Conservation (phyloP, 2,888 invertebrate species). For the Scaptomyza tumidula region DNA sequence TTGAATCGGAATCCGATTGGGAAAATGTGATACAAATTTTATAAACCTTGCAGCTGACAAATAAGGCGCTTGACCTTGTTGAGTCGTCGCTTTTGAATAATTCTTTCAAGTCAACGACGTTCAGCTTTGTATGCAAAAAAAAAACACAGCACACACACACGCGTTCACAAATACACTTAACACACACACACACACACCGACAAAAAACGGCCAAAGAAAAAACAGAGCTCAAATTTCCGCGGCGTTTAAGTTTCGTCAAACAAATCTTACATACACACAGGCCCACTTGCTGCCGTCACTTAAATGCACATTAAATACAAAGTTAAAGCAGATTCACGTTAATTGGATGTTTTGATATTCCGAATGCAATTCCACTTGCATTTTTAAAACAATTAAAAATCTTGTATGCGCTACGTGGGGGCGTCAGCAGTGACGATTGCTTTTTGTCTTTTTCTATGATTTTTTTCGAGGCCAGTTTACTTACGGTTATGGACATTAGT, state of each 20-base stretch:
- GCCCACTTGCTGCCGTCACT: slow-evolving; percentile 26
- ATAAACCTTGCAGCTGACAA: slow-evolving; percentile 61
- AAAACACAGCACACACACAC: slow-evolving; percentile 37
- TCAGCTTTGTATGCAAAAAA: slow-evolving; percentile 70
- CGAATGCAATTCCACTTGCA: slow-evolving; percentile 50
- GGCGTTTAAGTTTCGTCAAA: slow-evolving; percentile 61
- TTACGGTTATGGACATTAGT: slow-evolving; percentile 84
- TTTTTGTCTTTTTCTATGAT: slow-evolving; percentile 2
- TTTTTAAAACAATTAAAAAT: slow-evolving; percentile 47
- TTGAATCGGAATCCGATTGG: slow-evolving; percentile 39
- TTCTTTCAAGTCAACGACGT: slow-evolving; percentile 70
- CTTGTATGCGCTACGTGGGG: slow-evolving; percentile 63
- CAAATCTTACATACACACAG: slow-evolving; percentile 12
- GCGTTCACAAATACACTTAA: slow-evolving; percentile 31
- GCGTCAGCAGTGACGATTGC: slow-evolving; percentile 43
- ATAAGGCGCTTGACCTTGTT: slow-evolving; percentile 78
- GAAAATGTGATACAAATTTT: slow-evolving; percentile 62
- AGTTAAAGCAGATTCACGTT: slow-evolving; percentile 29
- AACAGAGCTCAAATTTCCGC: slow-evolving; percentile 71
- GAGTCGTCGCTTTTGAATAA: slow-evolving; percentile 68
- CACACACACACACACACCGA: slow-evolving; percentile 22
- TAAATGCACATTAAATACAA: slow-evolving; percentile 42
- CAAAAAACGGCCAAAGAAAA: slow-evolving; percentile 43
- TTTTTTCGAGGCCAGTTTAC: slow-evolving; percentile 48
- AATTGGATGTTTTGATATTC: slow-evolving; percentile 39